Conservation (phyloP, 2,797 vertebrate genomes). For the Rhodeus uyekii region DNA sequence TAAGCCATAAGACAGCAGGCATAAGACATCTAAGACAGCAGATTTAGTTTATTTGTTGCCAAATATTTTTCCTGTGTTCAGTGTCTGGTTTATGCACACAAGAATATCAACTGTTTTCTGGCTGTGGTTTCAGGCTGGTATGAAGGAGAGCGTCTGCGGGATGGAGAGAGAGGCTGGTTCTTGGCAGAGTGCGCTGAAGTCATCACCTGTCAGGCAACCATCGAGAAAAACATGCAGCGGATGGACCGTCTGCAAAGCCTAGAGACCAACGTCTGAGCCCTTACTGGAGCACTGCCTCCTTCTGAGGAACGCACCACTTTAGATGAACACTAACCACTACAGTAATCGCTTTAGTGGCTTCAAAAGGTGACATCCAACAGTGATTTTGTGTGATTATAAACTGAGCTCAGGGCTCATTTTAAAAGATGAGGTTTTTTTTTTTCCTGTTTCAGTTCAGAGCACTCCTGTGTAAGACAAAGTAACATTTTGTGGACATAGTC, state of each 20-base stretch:
- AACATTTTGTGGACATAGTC: not conserved
- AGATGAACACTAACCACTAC: not conserved
- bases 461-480: no score
- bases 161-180: slow-evolving; percentile 94
- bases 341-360: not conserved
- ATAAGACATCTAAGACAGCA: not conserved
- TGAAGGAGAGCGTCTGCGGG: slow-evolving; percentile 91
- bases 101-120: not conserved
- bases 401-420: slow-evolving; percentile 14
- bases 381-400: slow-evolving; percentile 39
- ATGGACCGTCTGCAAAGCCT: slow-evolving; percentile 94
- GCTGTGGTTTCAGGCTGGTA: slow-evolving; percentile 84
- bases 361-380: not conserved
- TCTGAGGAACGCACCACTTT: not conserved
- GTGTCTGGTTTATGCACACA: not conserved
- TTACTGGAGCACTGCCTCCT: not conserved
- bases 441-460: not conserved
- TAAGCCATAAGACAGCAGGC: no score
- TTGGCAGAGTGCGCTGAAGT: slow-evolving; percentile 85
- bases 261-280: slow-evolving; percentile 90
- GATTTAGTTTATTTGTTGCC: not conserved
- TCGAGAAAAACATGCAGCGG: slow-evolving; percentile 94
- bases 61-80: not conserved
- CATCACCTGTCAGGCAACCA: slow-evolving; percentile 90
- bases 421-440: not conserved